Conservation (phyloP, 2,797 vertebrate species). For the Sphaeramia orbicularis region DNA sequence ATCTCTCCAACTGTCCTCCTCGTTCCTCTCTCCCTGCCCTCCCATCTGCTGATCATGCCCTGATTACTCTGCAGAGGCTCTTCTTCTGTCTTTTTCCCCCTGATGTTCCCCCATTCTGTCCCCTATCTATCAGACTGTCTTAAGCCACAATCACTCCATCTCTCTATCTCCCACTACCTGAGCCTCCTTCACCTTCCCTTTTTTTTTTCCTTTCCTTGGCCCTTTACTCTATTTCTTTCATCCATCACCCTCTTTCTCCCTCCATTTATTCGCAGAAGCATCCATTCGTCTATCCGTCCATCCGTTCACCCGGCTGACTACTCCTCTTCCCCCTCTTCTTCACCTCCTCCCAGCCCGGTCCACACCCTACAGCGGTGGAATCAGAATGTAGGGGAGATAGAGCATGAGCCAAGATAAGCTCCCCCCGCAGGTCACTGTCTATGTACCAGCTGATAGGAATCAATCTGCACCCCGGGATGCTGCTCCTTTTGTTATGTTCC, state of each 20-base stretch:
- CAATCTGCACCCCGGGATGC: conserved; percentile 75
- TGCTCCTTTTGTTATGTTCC: conserved; percentile 72
- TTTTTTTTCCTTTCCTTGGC: conserved; percentile 18
- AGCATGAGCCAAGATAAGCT: conserved; percentile 79
- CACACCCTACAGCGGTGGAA: conserved; percentile 71
- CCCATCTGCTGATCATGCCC: conserved; percentile 81
- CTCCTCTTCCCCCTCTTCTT: conserved; percentile 11
- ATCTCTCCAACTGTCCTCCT: conserved; percentile 75
- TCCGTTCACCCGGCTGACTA: conserved; percentile 45
- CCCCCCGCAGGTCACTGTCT: conserved; percentile 77
- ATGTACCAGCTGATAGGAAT: conserved; percentile 81
- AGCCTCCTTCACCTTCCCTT: background rate
- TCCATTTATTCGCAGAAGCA: conserved; percentile 30
- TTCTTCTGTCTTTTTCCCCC: conserved; percentile 41
- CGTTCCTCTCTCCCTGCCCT: conserved; percentile 71
- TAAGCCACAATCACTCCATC: conserved; percentile 21
- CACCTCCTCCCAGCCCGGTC: conserved; percentile 43
- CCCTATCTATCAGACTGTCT: conserved; percentile 58
- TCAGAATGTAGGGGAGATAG: conserved; percentile 75
- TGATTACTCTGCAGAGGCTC: conserved; percentile 70
- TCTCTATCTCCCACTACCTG: conserved; percentile 20
- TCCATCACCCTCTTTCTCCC: conserved; percentile 19
- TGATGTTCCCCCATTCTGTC: conserved; percentile 45
- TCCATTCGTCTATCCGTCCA: conserved; percentile 37
- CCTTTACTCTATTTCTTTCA: conserved; percentile 13